Evolutionary conservation across 2,113 vertebrate species (phyloP), one percentile per base, ranked within the genome.

Genomic region (Engystomops pustulosus): DNA sequence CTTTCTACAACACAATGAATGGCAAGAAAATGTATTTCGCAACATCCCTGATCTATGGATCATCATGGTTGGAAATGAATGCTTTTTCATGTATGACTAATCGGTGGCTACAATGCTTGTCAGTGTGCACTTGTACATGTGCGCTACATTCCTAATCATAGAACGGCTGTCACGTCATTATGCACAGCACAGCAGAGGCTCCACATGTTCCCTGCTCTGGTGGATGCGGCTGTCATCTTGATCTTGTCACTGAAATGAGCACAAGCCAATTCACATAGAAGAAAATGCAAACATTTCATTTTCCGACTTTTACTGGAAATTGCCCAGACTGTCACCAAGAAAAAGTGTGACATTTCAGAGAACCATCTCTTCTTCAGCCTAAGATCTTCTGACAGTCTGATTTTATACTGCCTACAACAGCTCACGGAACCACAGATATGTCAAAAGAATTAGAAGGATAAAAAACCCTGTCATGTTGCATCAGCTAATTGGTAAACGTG

Each of bases 271-370:
- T 41, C 38, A 25, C 36, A 71, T 45, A 72, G 27, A 44, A 72
- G 69, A 45, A 23, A 71, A 45, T 41, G 32, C 62, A 72, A 25
- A 45, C 23, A 25, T 27, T 72, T 47, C 41, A 41, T 47, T 72
- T 45, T 47, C 11, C 38, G 0, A 41, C 12, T 72, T 72, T 72
- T 25, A 72, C 14, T 25, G 12, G 23, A 72, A 25, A 67, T 25
- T 72, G 41, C 41, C 20, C 38, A 12, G 38, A 41, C 68, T 27
- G 69, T 25, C 12, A 45, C 41, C n/a, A 17, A 72, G 69, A 4
- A 25, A 25, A 27, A 72, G 41, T 72, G 69, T 72, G 69, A 72
- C n/a, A 72, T 72, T 47, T 72, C 69, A 72, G 23, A 45, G 10
- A 27, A 17, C 10, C 6, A 38, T 62, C 14, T 17, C 27, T 18